Base-by-base conservation (phyloP, 2,888 invertebrate species). In the Sceliomorpha sp. region DNA sequence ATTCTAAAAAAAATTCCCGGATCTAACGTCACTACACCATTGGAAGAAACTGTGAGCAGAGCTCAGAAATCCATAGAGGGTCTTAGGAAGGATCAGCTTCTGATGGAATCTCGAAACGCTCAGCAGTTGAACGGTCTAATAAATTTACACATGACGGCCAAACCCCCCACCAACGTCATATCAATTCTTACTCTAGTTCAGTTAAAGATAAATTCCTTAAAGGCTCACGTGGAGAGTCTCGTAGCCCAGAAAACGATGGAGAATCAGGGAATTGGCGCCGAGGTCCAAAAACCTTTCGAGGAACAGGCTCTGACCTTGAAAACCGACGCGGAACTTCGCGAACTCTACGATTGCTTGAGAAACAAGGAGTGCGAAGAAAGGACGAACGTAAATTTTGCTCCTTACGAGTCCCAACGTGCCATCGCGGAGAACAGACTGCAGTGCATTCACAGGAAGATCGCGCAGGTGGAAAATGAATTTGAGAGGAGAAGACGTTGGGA, bases 331-430 rank as follows among this genome's bases (percentile, higher is more conserved):
- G 88, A 88, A 32, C 55, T 88, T 2, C 72, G 88, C 0, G 81
- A 85, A 32, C 42, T 88, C 5, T 36, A 87, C 2, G 48, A 59
- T 0, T 70, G 64, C 1, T 51, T 88, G 1, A 64, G 82, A 6
- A 80, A 85, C 13, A 84, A 80, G 29, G 88, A 88, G 56, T 79
- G 80, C 67, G 81, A 87, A 40, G 82, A 88, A 32, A 68, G 82
- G 5, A 77, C 83, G 2, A 87, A 85, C 51, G 45, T 80, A 0
- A 84, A 78, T 20, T 82, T 83, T 37, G 79, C 87, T 0, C 78
- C 83, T 0, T 84, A 84, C 29, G 67, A 71, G 2, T 77, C 85
- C 0, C 87, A 88, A 44, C 76, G 82, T 0, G 71, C 74, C 0
- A 74, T 86, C 10, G 81, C 83, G 0, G 82, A 86, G 40, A 72